Conservation (phyloP, 1,140 invertebrate genomes). For the Drosophila cardini region DNA sequence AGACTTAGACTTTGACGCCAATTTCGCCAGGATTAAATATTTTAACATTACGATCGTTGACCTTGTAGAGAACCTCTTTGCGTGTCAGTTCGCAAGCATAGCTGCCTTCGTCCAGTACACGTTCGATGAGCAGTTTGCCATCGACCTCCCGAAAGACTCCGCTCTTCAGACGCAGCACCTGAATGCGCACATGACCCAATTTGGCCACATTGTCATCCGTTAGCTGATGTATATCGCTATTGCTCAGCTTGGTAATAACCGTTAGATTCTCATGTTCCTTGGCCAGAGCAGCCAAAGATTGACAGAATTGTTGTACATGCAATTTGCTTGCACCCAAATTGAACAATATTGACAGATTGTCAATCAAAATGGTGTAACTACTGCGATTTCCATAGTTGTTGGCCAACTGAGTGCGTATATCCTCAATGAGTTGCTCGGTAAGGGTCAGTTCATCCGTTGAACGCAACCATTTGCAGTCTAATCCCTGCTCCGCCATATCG, state of each 20-base stretch:
- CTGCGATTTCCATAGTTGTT: constrained; percentile 66
- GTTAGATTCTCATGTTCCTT: constrained; percentile 83
- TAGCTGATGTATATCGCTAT: constrained; percentile 86
- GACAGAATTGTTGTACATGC: constrained; percentile 81
- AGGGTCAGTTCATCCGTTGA: constrained; percentile 59
- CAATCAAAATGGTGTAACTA: constrained; percentile 87
- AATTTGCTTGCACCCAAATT: constrained; percentile 86
- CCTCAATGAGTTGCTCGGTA: constrained; percentile 63
- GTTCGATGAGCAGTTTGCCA: constrained; percentile 87
- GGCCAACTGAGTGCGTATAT: constrained; percentile 66
- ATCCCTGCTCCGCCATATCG: constrained; percentile 80
- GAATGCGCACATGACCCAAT: constrained; percentile 87
- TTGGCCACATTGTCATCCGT: constrained; percentile 87
- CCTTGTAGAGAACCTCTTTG: constrained; percentile 88
- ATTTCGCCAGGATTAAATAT: constrained; percentile 88
- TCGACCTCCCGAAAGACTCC: constrained; percentile 89
- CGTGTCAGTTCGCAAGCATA: constrained; percentile 74
- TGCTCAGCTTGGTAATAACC: constrained; percentile 85
- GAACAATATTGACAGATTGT: constrained; percentile 89
- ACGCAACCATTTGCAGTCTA: constrained; percentile 66
- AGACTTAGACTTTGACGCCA: constrained; percentile 69
- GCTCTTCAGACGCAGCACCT: constrained; percentile 87
- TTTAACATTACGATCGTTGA: constrained; percentile 89
- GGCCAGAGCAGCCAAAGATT: constrained; percentile 80
- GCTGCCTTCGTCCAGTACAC: constrained; percentile 81